phyloP scores from a whole-genome alignment of 1,140 invertebrate species.

The Agraylea sexmaculata region DNA sequence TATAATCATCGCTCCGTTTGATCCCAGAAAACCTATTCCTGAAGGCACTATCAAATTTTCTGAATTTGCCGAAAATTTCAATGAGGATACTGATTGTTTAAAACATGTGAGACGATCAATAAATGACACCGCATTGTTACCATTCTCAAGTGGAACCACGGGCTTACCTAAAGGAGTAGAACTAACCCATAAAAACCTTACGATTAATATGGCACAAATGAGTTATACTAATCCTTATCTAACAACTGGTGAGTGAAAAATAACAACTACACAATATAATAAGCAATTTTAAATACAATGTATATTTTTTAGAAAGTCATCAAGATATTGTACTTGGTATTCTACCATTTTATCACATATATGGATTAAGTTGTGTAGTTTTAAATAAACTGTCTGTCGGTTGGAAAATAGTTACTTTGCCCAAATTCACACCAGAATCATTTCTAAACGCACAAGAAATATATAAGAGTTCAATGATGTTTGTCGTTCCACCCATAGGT shows the following conservation, averaged over 20 bases:
- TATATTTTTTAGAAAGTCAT: constrained; percentile 34
- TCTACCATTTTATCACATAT: constrained; percentile 81
- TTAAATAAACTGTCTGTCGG: constrained; percentile 48
- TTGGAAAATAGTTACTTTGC: constrained; percentile 53
- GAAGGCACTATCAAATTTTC: constrained; percentile 35
- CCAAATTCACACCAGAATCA: constrained; percentile 55
- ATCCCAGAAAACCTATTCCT: constrained; percentile 26
- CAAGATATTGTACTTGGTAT: constrained; percentile 50
- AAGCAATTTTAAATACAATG: constrained; percentile 7
- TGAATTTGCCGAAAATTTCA: constrained; percentile 34
- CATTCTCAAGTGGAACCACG: constrained; percentile 80
- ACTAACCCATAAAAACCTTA: constrained; percentile 66
- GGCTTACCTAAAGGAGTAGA: constrained; percentile 85
- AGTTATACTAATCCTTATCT: constrained; percentile 20
- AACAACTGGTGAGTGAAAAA: constrained; percentile 25
- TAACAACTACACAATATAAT: constrained; percentile 4
- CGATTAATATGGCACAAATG: constrained; percentile 47
- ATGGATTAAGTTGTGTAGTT: constrained; percentile 52
- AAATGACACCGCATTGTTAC: constrained; percentile 45
- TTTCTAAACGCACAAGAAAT: constrained; percentile 45
- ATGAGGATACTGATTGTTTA: constrained; percentile 26
- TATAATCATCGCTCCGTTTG: constrained; percentile 31
- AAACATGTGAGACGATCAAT: constrained; percentile 28
- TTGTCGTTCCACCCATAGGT: constrained; percentile 50
- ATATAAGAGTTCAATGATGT: constrained; percentile 43